Evolutionary conservation across 1,140 invertebrate species (phyloP), one percentile per base, ranked within the genome.

Genomic region (Diprion similis): DNA sequence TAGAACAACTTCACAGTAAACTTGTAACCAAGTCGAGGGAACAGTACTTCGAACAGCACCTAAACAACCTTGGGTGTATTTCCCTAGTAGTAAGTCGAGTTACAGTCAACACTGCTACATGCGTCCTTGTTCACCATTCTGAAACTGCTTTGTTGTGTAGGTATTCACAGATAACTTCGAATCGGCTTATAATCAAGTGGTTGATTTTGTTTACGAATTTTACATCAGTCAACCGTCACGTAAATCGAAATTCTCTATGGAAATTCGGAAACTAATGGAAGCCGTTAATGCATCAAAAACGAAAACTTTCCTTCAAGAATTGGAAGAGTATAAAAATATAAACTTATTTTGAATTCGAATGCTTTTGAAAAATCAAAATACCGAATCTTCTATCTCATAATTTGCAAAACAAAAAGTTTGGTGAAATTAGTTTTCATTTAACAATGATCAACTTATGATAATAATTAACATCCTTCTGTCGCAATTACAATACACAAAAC

Each of bases 1-100:
- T 84, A 48, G 83, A 82, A 72, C 67, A 81, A 64, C 70, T 45
- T 0, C 83, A 80, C 15, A 68, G 77, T 0, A 77, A 83, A 18
- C 66, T 78, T 37, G 71, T 82, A 65, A 67, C 83, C 66, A 78
- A 78, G 66, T 81, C 77, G 19, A 80, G 83, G 66, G 37, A 78
- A 68, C 72, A 81, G 1, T 84, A 84, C 51, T 70, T 80, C 7
- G 72, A 82, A 11, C 77, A 82, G 45, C 82, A 84, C 46, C 46
- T 75, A 47, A 78, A 76, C 66, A 79, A 80, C 18, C 82, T 82
- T 15, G 83, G 83, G 66, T 84, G 82, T 70, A 83, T 81, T 77
- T 79, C 74, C 59, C 76, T 79, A 1, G 73, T 77, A 78, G 78
- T 84, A 71, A 17, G 69, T 59, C n/a, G 9, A 59, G 51, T 9